These are phyloP conservation scores for Myopa tessellatipennis DNA, from an alignment of 2,888 invertebrate species.

Conservation along the genomic window DNA sequence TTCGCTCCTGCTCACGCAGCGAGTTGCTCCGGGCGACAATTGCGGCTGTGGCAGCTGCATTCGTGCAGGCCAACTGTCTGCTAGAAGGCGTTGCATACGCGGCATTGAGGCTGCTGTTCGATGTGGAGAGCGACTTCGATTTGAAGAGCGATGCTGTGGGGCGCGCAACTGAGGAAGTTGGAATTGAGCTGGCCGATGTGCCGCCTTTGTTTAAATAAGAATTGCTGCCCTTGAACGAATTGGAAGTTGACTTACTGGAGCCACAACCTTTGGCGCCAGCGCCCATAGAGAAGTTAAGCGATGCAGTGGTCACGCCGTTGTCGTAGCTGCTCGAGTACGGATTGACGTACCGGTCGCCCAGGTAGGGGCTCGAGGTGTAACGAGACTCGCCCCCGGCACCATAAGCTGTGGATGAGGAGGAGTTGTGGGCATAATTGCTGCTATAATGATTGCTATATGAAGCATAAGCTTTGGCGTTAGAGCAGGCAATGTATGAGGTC, in stretches of 20 bases:
- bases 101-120: constrained; percentile 63
- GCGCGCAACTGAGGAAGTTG: constrained; percentile 46
- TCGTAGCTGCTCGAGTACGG: constrained; percentile 67
- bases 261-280: constrained; percentile 41
- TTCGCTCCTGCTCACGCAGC: constrained; percentile 67
- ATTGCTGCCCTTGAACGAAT: constrained; percentile 58
- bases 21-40: constrained; percentile 67
- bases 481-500: constrained; percentile 32
- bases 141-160: constrained; percentile 52
- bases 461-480: constrained; percentile 28
- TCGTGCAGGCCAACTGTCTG: constrained; percentile 44
- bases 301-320: constrained; percentile 68
- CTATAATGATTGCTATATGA: constrained; percentile 43
- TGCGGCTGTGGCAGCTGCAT: constrained; percentile 63
- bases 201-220: constrained; percentile 51
- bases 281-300: constrained; percentile 61
- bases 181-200: constrained; percentile 21
- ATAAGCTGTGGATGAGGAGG: constrained; percentile 47
- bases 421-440: constrained; percentile 49
- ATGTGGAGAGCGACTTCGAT: constrained; percentile 61
- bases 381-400: constrained; percentile 50
- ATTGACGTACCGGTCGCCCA: constrained; percentile 65
- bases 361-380: constrained; percentile 59
- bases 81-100: constrained; percentile 40
- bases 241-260: constrained; percentile 51